phyloP scores from a whole-genome alignment of 37 sponge, comb jelly and placozoan species.

The Axinella damicornis region DNA sequence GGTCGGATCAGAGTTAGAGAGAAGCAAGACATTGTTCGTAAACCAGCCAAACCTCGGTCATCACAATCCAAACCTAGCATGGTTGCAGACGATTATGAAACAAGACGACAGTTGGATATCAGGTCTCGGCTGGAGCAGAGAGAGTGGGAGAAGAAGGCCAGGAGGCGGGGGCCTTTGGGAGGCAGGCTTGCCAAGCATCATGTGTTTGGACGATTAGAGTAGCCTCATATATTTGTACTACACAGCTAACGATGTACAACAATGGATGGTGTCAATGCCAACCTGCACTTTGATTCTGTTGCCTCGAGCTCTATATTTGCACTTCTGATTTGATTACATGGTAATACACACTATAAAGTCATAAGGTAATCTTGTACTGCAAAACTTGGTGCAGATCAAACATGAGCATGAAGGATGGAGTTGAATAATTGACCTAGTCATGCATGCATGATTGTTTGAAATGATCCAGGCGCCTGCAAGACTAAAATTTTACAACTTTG shows the following conservation, averaged over 20 bases:
- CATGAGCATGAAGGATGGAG: too few species aligned
- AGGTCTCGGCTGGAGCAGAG: conserved; percentile 40
- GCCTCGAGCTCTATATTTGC: background rate
- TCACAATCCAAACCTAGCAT: background rate
- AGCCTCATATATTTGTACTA: background rate
- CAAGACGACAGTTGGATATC: conserved; percentile 29
- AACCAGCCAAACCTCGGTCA: too few species aligned
- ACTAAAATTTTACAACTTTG: conserved; percentile 26
- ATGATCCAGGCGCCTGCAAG: too few species aligned
- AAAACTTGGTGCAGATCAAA: too few species aligned
- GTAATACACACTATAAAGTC: too few species aligned
- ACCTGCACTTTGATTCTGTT: background rate
- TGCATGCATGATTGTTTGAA: too few species aligned
- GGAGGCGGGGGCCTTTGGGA: conserved; percentile 38
- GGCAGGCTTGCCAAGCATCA: conserved; percentile 44
- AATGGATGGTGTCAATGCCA: background rate
- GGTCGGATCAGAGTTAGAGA: too few species aligned
- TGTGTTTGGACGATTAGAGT: conserved; percentile 52
- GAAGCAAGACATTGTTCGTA: too few species aligned
- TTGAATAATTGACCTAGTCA: too few species aligned
- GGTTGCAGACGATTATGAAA: conserved; percentile 49
- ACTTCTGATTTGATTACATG: background rate
- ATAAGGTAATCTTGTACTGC: too few species aligned
- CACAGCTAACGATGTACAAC: too few species aligned
- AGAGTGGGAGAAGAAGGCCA: conserved; percentile 31